Base-by-base conservation (phyloP, 1,140 invertebrate species). In the Leguminivora glycinivorella region DNA sequence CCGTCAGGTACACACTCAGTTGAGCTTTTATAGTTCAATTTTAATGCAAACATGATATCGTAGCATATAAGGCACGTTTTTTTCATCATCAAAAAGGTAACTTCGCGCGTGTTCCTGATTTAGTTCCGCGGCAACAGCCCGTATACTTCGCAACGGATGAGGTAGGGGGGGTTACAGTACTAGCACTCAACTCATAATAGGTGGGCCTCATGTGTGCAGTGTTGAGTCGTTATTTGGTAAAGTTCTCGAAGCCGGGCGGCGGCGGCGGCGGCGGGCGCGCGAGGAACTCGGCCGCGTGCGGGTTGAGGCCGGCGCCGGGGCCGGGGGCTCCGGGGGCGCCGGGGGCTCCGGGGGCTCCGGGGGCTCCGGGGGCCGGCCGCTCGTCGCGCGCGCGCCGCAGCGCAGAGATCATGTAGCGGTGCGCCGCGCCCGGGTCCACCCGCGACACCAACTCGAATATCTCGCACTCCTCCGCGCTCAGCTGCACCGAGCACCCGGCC, bases 401-500 rank as follows among this genome's bases (percentile, higher is more conserved):
- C 78, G 25, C 70, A 70, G 71, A 70, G 69, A 74, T 26, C 80
- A 85, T 83, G 75, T 74, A 84, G 43, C 77, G 74, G 67, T 83
- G 80, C 58, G 81, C 85, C 31, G 74, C 75, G 40, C 10, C 60
- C 14, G 77, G 70, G 72, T 80, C 75, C 19, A 82, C 71, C 14
- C 47, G 40, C 47, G 76, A 77, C 68, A 85, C 75, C 38, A 72
- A 29, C 34, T 69, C n/a, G 75, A 80, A 87, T 29, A 75, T 72
- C 71, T 81, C 77, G 70, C 79, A 82, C 67, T 87, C 85, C 1
- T 71, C 63, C 63, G 72, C 72, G 47, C 78, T 56, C 25, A 87
- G 74, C 52, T 60, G 66, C 56, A 83, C 79, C 12, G n/a, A 47
- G 14, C 68, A 24, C 66, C 69, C n/a, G 52, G 67, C 58, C 17